These are phyloP conservation scores for Incurvaria masculella DNA, from an alignment of 2,888 invertebrate species.

Conservation along the genomic window DNA sequence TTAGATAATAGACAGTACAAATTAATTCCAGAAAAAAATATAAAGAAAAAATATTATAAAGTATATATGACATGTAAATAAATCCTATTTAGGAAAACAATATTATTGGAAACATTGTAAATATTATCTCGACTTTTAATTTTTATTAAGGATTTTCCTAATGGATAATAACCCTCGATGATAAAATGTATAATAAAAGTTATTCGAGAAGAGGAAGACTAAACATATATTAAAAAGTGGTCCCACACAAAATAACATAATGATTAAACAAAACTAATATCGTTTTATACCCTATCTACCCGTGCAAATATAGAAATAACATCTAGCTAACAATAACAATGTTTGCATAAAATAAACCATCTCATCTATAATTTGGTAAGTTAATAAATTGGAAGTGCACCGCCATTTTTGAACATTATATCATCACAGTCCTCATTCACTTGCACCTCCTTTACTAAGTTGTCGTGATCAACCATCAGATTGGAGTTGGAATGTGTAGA, in stretches of 20 bases:
- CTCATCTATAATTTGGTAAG: background rate
- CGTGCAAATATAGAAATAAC: background rate
- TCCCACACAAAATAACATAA: background rate
- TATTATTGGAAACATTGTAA: too few species aligned
- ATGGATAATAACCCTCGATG: too few species aligned
- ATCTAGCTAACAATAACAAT: background rate
- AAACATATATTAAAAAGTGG: background rate
- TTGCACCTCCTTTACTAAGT: too few species aligned
- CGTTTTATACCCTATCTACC: background rate
- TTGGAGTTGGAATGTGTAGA: background rate
- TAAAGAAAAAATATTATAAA: too few species aligned
- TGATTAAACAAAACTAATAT: background rate
- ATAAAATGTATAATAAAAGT: too few species aligned
- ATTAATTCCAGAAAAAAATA: too few species aligned
- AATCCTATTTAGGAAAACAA: too few species aligned
- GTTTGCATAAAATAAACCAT: background rate
- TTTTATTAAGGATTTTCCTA: too few species aligned
- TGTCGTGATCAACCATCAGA: background rate
- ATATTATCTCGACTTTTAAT: too few species aligned
- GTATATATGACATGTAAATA: too few species aligned
- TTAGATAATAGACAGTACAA: too few species aligned
- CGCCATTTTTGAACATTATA: background rate
- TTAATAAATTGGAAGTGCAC: background rate
- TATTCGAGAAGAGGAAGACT: background rate
- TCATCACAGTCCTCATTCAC: background rate